Percentiles rank a stretch among this genome's conserved stretches.
phyloP scores from a whole-genome alignment of 1,140 invertebrate genomes.

The Orchesella cincta region DNA sequence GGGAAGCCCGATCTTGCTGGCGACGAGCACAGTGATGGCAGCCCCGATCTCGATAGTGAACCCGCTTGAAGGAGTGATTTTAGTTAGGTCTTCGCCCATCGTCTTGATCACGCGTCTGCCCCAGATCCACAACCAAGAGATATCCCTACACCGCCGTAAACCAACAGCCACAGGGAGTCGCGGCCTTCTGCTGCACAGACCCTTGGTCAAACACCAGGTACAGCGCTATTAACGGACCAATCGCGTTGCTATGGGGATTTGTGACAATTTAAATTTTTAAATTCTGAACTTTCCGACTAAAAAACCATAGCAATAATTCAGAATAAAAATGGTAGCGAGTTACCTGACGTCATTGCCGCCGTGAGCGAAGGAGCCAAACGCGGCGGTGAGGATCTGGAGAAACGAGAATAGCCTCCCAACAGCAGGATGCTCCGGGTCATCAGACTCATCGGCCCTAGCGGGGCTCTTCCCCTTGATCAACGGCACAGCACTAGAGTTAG shows the following conservation, averaged over 20 bases:
- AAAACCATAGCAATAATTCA: no score
- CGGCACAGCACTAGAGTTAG: constrained; percentile 73
- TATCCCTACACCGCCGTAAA: constrained; percentile 95
- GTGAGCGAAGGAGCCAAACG: constrained; percentile 97
- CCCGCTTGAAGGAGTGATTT: constrained; percentile 92
- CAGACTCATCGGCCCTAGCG: not conserved
- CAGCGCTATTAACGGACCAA: constrained; percentile 93
- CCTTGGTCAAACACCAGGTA: constrained; percentile 74
- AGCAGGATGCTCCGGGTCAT: constrained; percentile 59
- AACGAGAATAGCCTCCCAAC: constrained; percentile 86
- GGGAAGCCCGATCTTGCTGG: constrained; percentile 94
- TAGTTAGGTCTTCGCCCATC: constrained; percentile 93
- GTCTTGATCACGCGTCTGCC: constrained; percentile 94
- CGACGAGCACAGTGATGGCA: constrained; percentile 92
- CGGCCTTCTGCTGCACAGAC: constrained; percentile 65
- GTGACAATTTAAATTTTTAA: no score
- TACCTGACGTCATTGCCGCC: constrained; percentile 97
- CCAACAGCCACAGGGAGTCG: constrained; percentile 85
- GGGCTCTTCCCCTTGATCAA: constrained; percentile 60
- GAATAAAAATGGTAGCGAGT: no score
- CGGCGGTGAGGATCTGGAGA: constrained; percentile 92
- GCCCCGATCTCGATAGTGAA: constrained; percentile 95
- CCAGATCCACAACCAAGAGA: constrained; percentile 94
- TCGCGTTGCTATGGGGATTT: constrained; percentile 80
- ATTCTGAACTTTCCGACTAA: no score